phyloP scores from a whole-genome alignment of 2,797 vertebrate genomes.

The Ctenochaetus hawaiiensis region DNA sequence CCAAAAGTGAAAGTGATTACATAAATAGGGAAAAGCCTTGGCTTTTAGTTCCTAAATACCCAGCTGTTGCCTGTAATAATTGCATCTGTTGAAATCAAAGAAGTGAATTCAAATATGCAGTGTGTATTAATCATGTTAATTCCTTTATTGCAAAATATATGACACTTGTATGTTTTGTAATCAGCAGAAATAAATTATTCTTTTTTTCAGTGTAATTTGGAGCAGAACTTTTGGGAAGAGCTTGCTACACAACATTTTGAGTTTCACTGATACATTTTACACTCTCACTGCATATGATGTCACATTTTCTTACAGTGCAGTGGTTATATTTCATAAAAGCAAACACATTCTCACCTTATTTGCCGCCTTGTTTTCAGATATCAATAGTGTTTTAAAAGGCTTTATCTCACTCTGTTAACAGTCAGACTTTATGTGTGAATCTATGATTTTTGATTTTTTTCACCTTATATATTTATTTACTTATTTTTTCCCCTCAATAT shows the following conservation, averaged over 20 bases:
- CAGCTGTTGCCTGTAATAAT: neutral
- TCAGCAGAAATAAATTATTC: neutral
- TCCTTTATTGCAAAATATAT: neutral
- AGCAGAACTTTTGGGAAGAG: neutral
- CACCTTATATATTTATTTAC: no score
- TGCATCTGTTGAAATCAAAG: neutral
- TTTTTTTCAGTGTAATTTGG: neutral
- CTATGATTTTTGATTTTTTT: no score
- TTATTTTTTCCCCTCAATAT: no score
- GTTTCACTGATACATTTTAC: neutral
- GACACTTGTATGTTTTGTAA: neutral
- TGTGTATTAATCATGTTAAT: neutral
- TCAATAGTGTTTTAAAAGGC: no score
- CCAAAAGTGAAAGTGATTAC: neutral
- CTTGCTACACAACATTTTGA: neutral
- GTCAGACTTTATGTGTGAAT: no score
- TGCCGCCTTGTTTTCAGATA: no score
- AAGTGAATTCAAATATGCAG: neutral
- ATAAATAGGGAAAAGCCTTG: neutral
- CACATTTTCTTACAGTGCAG: no score
- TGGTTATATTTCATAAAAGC: no score
- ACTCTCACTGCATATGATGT: neutral
- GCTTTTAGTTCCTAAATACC: neutral
- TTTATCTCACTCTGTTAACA: no score
- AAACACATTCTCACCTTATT: no score